Base-by-base conservation (phyloP, 2,888 invertebrate species). In the Acheta domesticus region DNA sequence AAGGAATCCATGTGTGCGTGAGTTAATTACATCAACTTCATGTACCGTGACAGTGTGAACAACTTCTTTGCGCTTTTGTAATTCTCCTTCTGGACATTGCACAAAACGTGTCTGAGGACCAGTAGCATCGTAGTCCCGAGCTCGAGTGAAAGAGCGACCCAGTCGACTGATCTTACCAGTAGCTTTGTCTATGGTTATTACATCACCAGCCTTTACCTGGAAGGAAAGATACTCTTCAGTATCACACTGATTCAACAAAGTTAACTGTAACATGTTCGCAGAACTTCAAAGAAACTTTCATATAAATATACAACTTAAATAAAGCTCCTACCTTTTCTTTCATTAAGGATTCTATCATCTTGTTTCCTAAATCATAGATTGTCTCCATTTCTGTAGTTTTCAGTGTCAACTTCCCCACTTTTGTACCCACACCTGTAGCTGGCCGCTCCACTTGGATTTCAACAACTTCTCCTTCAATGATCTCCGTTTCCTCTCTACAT, bases 381-480 rank as follows among this genome's bases (percentile, higher is more conserved):
- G 99, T 99, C 87, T 99, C 99, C 99, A 99, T 99, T 87, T 99
- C 99, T 0, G 98, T 99, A 0, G 99, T 99, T 89, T 99, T 99
- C 76, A 99, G 88, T 0, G 98, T 99, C 62, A 99, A 89, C 84
- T 99, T 96, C 1, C 98, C 98, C 76, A 96, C 92, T 86, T 96
- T 92, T 0, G 94, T 93, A 0, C 95, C 95, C 19, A 93, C 92
- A 36, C 96, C 97, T 0, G 96, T 94, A 0, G 96, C 97, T 0
- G 98, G 97, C 23, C 98, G 89, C 85, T 99, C 99, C 49, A 99
- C 95, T 86, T 97, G 96, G 76, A 99, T 93, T 84, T 98, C 98
- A 0, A 99, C 98, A 1, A 99, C 99, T 88, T 99, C 99, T 0
- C 99, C 99, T 86, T 99, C 99, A 82, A 99, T 98, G 77, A 99